Conservation (phyloP, 2,888 invertebrate genomes). For the Oasisia sp. region DNA sequence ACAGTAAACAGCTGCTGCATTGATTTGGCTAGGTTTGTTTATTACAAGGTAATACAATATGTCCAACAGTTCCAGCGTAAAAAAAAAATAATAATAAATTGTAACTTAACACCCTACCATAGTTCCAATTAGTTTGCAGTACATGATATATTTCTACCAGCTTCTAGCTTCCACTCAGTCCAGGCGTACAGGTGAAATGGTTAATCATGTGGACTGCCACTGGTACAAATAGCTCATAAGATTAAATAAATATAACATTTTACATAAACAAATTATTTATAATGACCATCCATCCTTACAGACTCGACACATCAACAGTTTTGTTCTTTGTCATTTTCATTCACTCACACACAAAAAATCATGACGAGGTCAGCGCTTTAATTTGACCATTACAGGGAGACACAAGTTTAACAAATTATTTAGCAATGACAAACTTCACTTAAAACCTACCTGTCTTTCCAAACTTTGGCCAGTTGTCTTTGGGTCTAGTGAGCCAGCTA, state of each 20-base stretch:
- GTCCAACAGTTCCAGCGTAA: not conserved
- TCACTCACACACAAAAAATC: too few species aligned
- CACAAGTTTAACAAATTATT: not conserved
- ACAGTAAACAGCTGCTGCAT: not conserved
- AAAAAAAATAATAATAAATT: slow-evolving; percentile 7
- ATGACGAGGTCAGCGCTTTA: too few species aligned
- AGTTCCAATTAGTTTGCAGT: not conserved
- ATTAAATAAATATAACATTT: too few species aligned
- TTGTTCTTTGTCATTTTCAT: too few species aligned
- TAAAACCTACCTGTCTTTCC: slow-evolving; percentile 69
- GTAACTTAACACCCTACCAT: not conserved
- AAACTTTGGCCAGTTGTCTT: slow-evolving; percentile 78
- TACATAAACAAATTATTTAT: too few species aligned
- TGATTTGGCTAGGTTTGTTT: not conserved
- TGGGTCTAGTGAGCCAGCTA: slow-evolving; percentile 75
- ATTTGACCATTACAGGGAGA: too few species aligned
- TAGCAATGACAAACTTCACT: not conserved
- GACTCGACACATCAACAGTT: too few species aligned
- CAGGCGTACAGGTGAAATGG: not conserved
- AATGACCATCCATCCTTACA: too few species aligned
- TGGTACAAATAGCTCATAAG: too few species aligned
- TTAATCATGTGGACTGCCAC: not conserved
- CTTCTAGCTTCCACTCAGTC: not conserved
- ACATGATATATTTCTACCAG: not conserved
- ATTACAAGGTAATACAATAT: not conserved